Evolutionary conservation across 2,797 vertebrate species (phyloP).

Genomic region (Enteromius anoplus): DNA sequence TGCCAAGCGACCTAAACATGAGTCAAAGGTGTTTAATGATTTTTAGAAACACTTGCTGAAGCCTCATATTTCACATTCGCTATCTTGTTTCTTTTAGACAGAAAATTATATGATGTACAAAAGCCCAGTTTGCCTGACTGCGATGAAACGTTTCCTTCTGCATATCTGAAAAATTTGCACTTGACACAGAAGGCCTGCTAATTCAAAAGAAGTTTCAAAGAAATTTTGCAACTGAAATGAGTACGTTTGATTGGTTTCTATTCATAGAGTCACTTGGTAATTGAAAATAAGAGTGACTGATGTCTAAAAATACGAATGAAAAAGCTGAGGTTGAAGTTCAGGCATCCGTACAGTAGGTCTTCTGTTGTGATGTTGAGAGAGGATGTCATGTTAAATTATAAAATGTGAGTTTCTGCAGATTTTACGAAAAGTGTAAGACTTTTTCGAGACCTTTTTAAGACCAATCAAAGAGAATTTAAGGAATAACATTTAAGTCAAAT

Average conservation of each 20-base stretch:
- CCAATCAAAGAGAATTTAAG: background rate
- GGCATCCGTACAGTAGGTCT: background rate
- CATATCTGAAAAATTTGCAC: background rate
- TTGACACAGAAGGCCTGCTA: background rate
- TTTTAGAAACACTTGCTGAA: slow-evolving; percentile 30
- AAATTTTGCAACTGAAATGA: slow-evolving; percentile 12
- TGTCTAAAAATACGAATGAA: slow-evolving; percentile 36
- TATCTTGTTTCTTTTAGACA: slow-evolving; percentile 27
- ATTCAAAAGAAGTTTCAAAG: slow-evolving; percentile 11
- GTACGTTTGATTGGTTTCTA: slow-evolving; percentile 19
- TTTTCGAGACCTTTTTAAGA: background rate
- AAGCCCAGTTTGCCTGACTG: background rate
- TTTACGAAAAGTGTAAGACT: background rate
- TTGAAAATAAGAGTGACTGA: slow-evolving; percentile 7
- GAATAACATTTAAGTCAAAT: background rate
- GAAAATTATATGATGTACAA: background rate
- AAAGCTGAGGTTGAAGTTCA: slow-evolving; percentile 2
- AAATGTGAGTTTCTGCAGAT: background rate
- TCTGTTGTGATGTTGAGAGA: slow-evolving; percentile 15
- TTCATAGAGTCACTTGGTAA: slow-evolving; percentile 23
- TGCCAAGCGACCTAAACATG: slow-evolving; percentile 28
- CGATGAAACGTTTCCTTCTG: background rate
- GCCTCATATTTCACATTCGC: slow-evolving; percentile 15
- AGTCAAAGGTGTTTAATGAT: slow-evolving; percentile 43
- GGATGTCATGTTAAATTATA: slow-evolving; percentile 14